These are phyloP conservation scores for Mycalesis mineus DNA, from an alignment of 2,888 invertebrate species.

Conservation along the genomic window DNA sequence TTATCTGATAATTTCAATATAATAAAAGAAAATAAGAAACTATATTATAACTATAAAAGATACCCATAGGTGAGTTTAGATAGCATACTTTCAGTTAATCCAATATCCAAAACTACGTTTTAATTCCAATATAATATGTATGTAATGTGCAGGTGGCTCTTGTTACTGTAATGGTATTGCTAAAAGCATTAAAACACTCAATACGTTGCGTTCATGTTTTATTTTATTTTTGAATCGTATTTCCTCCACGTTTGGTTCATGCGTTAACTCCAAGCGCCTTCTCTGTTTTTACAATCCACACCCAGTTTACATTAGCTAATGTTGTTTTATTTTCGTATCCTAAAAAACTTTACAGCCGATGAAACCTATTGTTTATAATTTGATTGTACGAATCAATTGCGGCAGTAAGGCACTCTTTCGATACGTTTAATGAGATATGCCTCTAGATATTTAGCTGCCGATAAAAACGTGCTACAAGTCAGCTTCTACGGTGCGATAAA, in stretches of 20 bases:
- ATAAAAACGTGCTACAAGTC: not conserved
- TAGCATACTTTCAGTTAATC: too few relatives aligned
- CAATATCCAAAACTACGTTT: too few relatives aligned
- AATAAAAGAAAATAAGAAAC: too few relatives aligned
- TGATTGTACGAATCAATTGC: not conserved
- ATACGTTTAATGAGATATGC: conserved; percentile 17
- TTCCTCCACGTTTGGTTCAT: conserved; percentile 37
- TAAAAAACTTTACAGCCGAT: conserved; percentile 4
- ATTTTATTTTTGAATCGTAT: conserved; percentile 28
- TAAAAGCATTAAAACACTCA: conserved; percentile 49
- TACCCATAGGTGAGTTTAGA: too few relatives aligned
- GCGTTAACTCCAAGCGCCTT: conserved; percentile 31
- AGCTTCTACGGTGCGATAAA: conserved; percentile 39
- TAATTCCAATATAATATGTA: too few relatives aligned
- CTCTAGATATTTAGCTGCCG: not conserved
- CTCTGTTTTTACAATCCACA: conserved; percentile 39
- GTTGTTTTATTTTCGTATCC: conserved; percentile 38
- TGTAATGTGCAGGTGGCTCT: conserved; percentile 43
- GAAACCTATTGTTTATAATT: conserved; percentile 9
- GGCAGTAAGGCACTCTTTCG: conserved; percentile 30
- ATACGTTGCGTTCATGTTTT: conserved; percentile 38
- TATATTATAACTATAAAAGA: too few relatives aligned
- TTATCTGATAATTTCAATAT: too few relatives aligned
- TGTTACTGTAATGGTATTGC: conserved; percentile 37
- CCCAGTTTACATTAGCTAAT: conserved; percentile 45